These are phyloP conservation scores for Silurus glanis DNA, from an alignment of 2,113 vertebrate species.

Conservation along the genomic window DNA sequence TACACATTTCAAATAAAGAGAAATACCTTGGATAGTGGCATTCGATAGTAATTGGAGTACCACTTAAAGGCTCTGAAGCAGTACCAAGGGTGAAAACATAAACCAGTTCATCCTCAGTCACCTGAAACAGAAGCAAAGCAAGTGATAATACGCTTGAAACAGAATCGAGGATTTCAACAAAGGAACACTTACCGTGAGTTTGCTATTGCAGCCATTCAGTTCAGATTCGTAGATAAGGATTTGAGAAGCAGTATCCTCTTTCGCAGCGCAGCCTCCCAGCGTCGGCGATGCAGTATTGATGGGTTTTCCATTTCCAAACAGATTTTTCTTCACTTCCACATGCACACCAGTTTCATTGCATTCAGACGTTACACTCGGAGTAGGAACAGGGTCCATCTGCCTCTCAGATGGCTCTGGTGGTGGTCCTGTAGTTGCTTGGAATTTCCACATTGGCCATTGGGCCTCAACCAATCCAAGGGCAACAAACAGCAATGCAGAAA, in stretches of 20 bases:
- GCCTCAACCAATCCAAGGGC: neutral
- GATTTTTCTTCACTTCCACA: constrained; percentile 61
- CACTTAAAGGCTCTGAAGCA: constrained; percentile 47
- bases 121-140: constrained; percentile 43
- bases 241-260: constrained; percentile 13
- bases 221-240: constrained; percentile 55
- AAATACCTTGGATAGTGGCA: constrained; percentile 67
- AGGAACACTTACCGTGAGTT: constrained; percentile 25
- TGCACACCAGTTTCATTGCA: constrained; percentile 59
- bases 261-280: constrained; percentile 61
- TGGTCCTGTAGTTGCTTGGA: neutral
- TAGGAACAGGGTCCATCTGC: constrained; percentile 20
- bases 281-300: constrained; percentile 58
- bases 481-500: neutral
- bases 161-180: neutral
- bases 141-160: neutral
- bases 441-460: neutral
- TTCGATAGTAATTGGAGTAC: constrained; percentile 57
- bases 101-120: constrained; percentile 60
- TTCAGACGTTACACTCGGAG: constrained; percentile 47
- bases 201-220: constrained; percentile 61
- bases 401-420: constrained; percentile 12
- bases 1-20: neutral
- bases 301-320: constrained; percentile 63
- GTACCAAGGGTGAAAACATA: constrained; percentile 64